Conservation (phyloP, 37 sponge, comb jelly and placozoan genomes). For the Theonella swinhoei region DNA sequence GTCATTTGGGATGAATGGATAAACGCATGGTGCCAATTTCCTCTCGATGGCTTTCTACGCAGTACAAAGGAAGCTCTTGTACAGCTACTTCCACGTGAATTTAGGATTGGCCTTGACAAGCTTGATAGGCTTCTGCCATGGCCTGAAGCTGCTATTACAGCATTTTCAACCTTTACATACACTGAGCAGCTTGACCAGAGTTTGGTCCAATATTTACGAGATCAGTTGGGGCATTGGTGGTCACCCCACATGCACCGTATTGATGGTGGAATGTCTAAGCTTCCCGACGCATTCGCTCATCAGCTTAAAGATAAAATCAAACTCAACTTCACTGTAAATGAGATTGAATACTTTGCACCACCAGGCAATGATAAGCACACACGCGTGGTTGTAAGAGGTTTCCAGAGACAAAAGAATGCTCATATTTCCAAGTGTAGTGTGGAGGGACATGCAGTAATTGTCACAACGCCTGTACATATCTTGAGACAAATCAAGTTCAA, state of each 20-base stretch:
- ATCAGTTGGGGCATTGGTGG: conserved; percentile 59
- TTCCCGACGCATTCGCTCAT: conserved; percentile 42
- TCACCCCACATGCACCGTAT: conserved; percentile 39
- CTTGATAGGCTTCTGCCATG: conserved; percentile 56
- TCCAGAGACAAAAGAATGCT: background rate
- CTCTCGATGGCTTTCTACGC: conserved; percentile 20
- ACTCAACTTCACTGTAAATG: conserved; percentile 1
- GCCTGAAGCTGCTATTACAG: conserved; percentile 58
- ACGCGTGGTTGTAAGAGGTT: background rate
- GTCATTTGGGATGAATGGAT: conserved; percentile 34
- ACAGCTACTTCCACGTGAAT: no score
- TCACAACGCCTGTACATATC: conserved; percentile 55
- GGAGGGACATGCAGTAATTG: conserved; percentile 48
- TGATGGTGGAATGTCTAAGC: conserved; percentile 37
- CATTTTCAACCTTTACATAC: conserved; percentile 28
- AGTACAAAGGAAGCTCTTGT: conserved; percentile 9
- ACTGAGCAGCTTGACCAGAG: conserved; percentile 30
- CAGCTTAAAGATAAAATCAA: background rate
- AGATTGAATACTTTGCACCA: background rate
- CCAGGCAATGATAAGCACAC: no score
- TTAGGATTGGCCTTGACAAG: conserved; percentile 26
- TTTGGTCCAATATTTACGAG: conserved; percentile 35
- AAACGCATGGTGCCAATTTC: conserved; percentile 26
- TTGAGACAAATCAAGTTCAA: conserved; percentile 24
- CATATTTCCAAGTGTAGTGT: background rate